These are phyloP conservation scores for Urocyon cinereoargenteus DNA, from an alignment of 2,797 vertebrate genomes.

Conservation along the genomic window DNA sequence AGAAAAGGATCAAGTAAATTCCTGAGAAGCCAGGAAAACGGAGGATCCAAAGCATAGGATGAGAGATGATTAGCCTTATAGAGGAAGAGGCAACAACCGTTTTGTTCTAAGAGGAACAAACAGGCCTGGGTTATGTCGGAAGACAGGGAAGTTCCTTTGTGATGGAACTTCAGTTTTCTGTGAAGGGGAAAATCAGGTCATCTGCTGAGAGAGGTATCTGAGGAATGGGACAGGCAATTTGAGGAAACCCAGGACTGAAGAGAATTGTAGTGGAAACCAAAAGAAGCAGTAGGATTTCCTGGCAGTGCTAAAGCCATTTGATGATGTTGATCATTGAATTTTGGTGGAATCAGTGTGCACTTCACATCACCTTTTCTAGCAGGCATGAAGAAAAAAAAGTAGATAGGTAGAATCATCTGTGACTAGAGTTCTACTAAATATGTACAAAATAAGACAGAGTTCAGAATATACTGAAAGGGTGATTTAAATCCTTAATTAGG, in stretches of 20 bases:
- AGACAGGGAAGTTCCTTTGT: not conserved
- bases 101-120: not conserved
- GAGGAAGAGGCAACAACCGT: not conserved
- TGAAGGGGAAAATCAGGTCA: slow-evolving; percentile 24
- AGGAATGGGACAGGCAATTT: not conserved
- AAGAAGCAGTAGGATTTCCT: not conserved
- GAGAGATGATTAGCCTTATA: not conserved
- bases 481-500: slow-evolving; percentile 1
- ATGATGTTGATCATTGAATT: not conserved
- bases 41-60: not conserved
- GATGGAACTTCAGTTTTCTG: not conserved
- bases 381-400: not conserved
- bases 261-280: not conserved
- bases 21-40: not conserved
- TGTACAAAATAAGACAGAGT: not conserved
- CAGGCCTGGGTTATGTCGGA: not conserved
- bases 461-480: not conserved
- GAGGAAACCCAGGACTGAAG: not conserved
- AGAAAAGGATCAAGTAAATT: not conserved
- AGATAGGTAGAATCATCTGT: not conserved
- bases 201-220: not conserved
- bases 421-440: slow-evolving; percentile 5
- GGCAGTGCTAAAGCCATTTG: not conserved
- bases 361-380: not conserved
- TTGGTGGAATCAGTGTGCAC: not conserved